Conservation (phyloP, 1,140 invertebrate species). For the Atopsyche davidsoni region DNA sequence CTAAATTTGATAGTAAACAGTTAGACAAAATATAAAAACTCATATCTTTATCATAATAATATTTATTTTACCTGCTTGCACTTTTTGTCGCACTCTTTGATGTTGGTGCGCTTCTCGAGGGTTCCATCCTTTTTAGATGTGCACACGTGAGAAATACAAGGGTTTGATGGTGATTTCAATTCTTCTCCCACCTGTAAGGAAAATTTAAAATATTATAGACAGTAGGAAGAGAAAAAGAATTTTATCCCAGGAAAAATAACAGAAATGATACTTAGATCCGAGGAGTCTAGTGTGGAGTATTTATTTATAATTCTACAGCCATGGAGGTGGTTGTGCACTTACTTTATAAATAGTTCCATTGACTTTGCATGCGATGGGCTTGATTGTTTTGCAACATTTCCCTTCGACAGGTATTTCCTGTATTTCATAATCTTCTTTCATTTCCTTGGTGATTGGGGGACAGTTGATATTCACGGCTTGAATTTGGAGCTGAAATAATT, state of each 20-base stretch:
- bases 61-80: conserved; percentile 23
- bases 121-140: conserved; percentile 37
- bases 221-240: background rate
- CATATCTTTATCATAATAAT: no score
- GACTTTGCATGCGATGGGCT: conserved; percentile 51
- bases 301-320: background rate
- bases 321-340: conserved; percentile 4
- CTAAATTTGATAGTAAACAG: conserved; percentile 28
- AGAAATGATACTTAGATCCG: background rate
- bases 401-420: conserved; percentile 40
- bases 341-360: conserved; percentile 49
- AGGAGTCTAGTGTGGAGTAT: background rate
- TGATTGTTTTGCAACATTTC: conserved; percentile 51
- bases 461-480: conserved; percentile 44
- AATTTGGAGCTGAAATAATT: conserved; percentile 47
- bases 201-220: conserved; percentile 9
- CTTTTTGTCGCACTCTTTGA: conserved; percentile 38
- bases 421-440: conserved; percentile 46
- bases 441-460: conserved; percentile 35
- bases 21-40: background rate
- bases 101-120: conserved; percentile 41
- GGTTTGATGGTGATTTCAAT: conserved; percentile 50
- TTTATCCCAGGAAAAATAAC: background rate
- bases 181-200: conserved; percentile 47
- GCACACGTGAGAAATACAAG: conserved; percentile 51